Percentiles rank a stretch among this genome's conserved stretches.
phyloP scores from a whole-genome alignment of 2,113 vertebrate species.

The Oryzias melastigma region DNA sequence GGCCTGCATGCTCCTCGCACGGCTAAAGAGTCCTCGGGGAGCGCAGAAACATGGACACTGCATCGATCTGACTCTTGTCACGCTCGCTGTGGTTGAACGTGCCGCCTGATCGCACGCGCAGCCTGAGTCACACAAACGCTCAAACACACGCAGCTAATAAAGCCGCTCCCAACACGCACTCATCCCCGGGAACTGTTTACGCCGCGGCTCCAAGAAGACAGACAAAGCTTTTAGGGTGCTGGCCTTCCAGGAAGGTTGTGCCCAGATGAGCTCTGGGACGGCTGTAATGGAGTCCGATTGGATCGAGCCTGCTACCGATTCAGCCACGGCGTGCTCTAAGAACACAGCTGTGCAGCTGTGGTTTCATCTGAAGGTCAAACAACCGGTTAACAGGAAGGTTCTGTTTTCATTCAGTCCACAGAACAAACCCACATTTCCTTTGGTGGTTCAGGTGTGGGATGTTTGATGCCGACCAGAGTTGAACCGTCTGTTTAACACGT shows the following conservation, averaged over 20 bases:
- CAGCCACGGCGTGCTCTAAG: too few species aligned
- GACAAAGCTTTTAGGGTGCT: constrained; percentile 56
- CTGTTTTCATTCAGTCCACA: too few species aligned
- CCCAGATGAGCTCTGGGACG: constrained; percentile 14
- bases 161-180: too few species aligned
- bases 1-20: constrained; percentile 6
- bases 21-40: constrained; percentile 31
- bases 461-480: too few species aligned
- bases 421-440: too few species aligned
- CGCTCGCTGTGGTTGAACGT: constrained; percentile 3
- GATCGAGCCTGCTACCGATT: not conserved
- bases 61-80: constrained; percentile 39
- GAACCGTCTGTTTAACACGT: too few species aligned
- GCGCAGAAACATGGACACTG: constrained; percentile 12
- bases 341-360: too few species aligned
- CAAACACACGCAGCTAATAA: constrained; percentile 5
- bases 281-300: constrained; percentile 37
- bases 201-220: constrained; percentile 15
- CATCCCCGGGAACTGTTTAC: constrained; percentile 1
- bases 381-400: too few species aligned
- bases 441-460: too few species aligned
- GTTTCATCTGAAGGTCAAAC: too few species aligned
- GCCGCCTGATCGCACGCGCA: not conserved
- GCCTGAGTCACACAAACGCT: constrained; percentile 4
- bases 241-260: constrained; percentile 45